Percentiles rank a stretch among this genome's conserved stretches.
These are phyloP conservation scores for Hecatera dysodea DNA, from an alignment of 2,888 invertebrate genomes.

Conservation along the genomic window DNA sequence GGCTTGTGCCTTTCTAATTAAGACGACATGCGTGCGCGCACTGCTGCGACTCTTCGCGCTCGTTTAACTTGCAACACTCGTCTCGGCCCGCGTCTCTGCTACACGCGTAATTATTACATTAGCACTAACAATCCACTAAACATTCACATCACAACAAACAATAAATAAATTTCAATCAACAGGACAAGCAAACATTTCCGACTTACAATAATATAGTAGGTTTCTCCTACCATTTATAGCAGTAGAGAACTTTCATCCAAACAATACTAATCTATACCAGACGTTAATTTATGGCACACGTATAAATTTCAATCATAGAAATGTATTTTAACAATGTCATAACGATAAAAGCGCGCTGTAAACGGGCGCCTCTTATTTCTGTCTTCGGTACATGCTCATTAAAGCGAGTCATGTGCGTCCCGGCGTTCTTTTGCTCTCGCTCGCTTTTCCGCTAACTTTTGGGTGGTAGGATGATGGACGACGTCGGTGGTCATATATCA, in stretches of 20 bases:
- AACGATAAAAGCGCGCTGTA: conserved; percentile 86
- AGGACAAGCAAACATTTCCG: conserved; percentile 44
- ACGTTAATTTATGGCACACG: conserved; percentile 74
- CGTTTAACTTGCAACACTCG: conserved; percentile 80
- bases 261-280: conserved; percentile 56
- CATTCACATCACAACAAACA: conserved; percentile 30
- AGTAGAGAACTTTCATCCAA: conserved; percentile 49
- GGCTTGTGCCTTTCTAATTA: conserved; percentile 87
- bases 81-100: conserved; percentile 71
- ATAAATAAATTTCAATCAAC: conserved; percentile 48
- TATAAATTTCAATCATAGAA: conserved; percentile 78
- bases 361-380: conserved; percentile 88
- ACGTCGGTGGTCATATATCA: conserved; percentile 89
- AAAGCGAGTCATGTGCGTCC: conserved; percentile 82
- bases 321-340: conserved; percentile 87
- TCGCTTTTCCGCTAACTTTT: conserved; percentile 89
- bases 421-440: conserved; percentile 82
- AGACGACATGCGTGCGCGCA: conserved; percentile 88
- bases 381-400: conserved; percentile 90
- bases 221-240: conserved; percentile 54
- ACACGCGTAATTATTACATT: conserved; percentile 68
- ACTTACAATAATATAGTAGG: conserved; percentile 26
- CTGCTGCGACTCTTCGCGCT: conserved; percentile 81
- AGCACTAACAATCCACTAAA: conserved; percentile 49
- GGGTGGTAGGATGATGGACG: conserved; percentile 90